phyloP scores from a whole-genome alignment of 2,888 invertebrate genomes.

The Drosophila aldrichi region DNA sequence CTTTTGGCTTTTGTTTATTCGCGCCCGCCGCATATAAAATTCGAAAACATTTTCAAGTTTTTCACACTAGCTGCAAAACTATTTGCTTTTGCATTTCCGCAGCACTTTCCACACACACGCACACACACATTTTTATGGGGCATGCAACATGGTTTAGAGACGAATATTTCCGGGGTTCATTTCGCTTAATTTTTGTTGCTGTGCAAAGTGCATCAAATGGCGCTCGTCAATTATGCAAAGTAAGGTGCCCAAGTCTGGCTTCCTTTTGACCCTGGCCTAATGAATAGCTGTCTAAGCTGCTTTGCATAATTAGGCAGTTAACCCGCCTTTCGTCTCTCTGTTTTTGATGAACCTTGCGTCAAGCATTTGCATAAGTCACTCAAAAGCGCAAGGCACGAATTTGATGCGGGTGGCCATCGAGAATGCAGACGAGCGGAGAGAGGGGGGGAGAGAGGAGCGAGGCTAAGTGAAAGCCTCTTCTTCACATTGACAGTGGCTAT shows the following conservation, averaged over 20 bases:
- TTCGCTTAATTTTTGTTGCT: constrained; percentile 6
- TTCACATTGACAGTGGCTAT: constrained; percentile 27
- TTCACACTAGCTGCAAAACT: constrained; percentile 63
- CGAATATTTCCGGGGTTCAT: constrained; percentile 43
- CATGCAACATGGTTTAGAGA: constrained; percentile 38
- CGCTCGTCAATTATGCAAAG: constrained; percentile 55
- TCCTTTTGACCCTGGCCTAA: constrained; percentile 45
- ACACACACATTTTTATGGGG: constrained; percentile 48
- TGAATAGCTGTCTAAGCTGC: constrained; percentile 56
- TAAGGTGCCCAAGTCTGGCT: constrained; percentile 44
- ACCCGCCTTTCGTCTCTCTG: constrained; percentile 31
- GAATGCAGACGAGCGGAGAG: constrained; percentile 21
- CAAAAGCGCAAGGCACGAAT: constrained; percentile 66
- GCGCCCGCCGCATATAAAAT: constrained; percentile 32
- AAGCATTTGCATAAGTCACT: constrained; percentile 62
- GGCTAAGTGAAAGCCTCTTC: constrained; percentile 55
- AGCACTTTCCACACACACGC: constrained; percentile 33
- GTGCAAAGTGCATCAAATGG: constrained; percentile 33
- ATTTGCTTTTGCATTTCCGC: constrained; percentile 72
- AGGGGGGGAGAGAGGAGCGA: constrained; percentile 41
- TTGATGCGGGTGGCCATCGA: constrained; percentile 56
- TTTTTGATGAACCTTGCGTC: constrained; percentile 51
- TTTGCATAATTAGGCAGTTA: constrained; percentile 74
- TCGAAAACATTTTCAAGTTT: constrained; percentile 53
- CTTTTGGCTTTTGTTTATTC: constrained; percentile 41